Evolutionary conservation across 2,797 vertebrate species (phyloP), one percentile per base, ranked within the genome.

Genomic region (Myotis findleyi): DNA sequence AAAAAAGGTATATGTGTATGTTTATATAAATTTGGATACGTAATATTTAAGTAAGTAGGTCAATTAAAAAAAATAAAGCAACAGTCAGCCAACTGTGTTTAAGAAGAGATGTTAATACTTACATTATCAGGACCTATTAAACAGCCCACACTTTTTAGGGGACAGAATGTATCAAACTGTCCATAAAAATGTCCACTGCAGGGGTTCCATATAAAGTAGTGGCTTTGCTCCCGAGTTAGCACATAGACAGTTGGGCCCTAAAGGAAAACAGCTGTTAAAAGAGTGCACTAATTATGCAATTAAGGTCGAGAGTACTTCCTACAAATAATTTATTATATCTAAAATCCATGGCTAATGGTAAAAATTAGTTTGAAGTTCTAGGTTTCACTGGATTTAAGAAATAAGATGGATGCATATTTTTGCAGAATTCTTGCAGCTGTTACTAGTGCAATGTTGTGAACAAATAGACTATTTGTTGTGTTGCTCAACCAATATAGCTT

Each of bases 141-240:
- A 92, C 99, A 99, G 89, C 99, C 98, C 2, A 99, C 98, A 7
- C 98, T 98, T 89, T 99, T 99, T 96, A 99, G 98, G 0, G 99
- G 99, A 96, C 99, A 99, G 98, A 99, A 99, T n/a, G 99, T 99
- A 98, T 99, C 99, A n/a, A 99, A 99, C 88, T 99, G 99, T 36
- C 99, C 98, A 18, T 99, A 99, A 97, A 97, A 99, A 95, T 99
- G 99, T 17, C 99, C 99, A 11, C 97, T 99, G 97, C 99, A 99
- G 80, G 99, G 99, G 97, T 99, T 99, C 99, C 99, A 99, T 97
- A 99, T 99, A 57, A 99, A 97, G 95, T 99, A 99, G 3, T 98
- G 98, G 96, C 97, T 99, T 97, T 99, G 99, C 96, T 99, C 99
- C 41, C 85, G 96, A 30, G 99, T 99, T 96, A 99, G 96, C 62